Evolutionary conservation across 2,888 invertebrate species (phyloP), one percentile per base, ranked within the genome.

Genomic region (Bombylius discolor): DNA sequence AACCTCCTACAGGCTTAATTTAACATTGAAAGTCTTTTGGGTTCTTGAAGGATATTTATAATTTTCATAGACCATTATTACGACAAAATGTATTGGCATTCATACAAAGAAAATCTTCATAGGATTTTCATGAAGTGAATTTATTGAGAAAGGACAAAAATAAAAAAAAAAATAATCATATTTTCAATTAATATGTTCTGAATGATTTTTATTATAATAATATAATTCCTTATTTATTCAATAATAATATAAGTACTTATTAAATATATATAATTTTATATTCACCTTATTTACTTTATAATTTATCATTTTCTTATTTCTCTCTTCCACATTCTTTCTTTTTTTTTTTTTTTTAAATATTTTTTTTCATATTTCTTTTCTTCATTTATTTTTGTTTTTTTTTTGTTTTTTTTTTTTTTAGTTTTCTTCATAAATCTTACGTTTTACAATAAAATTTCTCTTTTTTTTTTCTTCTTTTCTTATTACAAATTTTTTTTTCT

Each of bases 261-360:
- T 54, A 54, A 54, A 54, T 54, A 54, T 54, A 54, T 54, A 54
- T 54, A 49, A 49, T 49, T 54, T 54, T 54, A 33, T 54, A 53
- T 49, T 36, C 9, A 8, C 6, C 36, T 36, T 54, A 54, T 54
- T 48, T 54, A 54, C 53, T 54, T 54, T 39, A 54, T 54, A 54
- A 45, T 54, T 54, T 54, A 44, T 54, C 49, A 49, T 48, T 49
- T 54, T 54, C 7, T 46, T 46, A 13, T 14, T 11, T 46, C n/a
- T 51, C 31, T 42, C 42, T 51, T 51, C 44, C 8, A 11, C 12
- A 11, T 46, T 13, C 12, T 14, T 14, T 13, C 46, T 11, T 46
- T 46, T 46, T 46, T 46, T 23, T 46, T 46, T 14, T 4, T 46
- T 13, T 46, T 13, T 46, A 36, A 8, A 36, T 36, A 11, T 46